phyloP scores from a whole-genome alignment of 2,113 vertebrate species.

The Megaceryle torquata region DNA sequence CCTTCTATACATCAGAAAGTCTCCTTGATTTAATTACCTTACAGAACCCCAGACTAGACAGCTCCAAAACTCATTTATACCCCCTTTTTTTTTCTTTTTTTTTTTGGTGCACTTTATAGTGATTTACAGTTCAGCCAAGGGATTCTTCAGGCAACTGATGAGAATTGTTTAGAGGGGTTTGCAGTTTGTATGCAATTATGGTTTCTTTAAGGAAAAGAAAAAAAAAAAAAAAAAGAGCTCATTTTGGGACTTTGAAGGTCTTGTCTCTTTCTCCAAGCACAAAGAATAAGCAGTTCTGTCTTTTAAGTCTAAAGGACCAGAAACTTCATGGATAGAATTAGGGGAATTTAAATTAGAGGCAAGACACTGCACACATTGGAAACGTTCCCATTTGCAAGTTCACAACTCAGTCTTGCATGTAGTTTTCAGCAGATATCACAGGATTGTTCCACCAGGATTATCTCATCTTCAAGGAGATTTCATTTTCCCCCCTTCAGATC shows the following conservation, averaged over 20 bases:
- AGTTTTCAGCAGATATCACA: neutral
- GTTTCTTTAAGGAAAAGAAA: neutral
- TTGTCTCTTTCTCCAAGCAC: neutral
- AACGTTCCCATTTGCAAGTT: neutral
- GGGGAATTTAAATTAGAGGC: neutral
- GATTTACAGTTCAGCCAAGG: neutral
- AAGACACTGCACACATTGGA: neutral
- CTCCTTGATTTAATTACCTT: slow-evolving; percentile 44
- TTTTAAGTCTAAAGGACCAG: neutral
- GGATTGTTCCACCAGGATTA: neutral
- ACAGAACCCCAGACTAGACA: slow-evolving; percentile 33
- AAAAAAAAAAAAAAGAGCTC: neutral
- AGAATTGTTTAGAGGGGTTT: neutral
- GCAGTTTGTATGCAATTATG: neutral
- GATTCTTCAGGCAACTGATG: neutral
- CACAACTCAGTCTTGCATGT: neutral
- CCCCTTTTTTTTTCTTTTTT: neutral
- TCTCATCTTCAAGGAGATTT: neutral
- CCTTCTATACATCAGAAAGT: slow-evolving; percentile 24
- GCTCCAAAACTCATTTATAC: slow-evolving; percentile 40
- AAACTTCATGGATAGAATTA: neutral
- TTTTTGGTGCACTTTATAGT: neutral
- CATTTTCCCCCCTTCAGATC: neutral
- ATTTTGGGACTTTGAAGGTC: neutral
- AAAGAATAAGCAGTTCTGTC: neutral